phyloP scores from a whole-genome alignment of 2,113 vertebrate species.

The Rhinolophus sinicus region DNA sequence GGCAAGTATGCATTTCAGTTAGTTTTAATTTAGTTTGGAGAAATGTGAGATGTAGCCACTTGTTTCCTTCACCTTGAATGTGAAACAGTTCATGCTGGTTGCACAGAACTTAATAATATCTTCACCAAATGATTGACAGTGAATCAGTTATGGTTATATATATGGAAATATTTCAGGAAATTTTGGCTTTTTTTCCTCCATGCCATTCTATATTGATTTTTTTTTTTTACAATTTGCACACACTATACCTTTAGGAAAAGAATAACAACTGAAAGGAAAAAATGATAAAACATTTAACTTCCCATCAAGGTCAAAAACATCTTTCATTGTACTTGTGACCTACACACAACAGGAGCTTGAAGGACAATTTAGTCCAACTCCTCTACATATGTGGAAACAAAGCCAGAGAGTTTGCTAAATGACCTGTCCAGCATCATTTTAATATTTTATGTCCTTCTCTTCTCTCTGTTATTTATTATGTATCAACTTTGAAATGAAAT shows the following conservation, averaged over 20 bases:
- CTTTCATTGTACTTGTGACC: neutral
- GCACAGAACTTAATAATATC: neutral
- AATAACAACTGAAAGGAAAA: neutral
- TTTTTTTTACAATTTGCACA: neutral
- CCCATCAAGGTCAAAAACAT: constrained; percentile 45
- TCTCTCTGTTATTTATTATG: neutral
- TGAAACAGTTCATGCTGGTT: neutral
- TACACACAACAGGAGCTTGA: neutral
- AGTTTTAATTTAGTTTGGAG: constrained; percentile 37
- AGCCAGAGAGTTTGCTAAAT: neutral
- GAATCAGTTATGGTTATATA: neutral
- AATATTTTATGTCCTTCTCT: neutral
- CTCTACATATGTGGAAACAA: neutral
- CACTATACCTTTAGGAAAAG: constrained; percentile 12
- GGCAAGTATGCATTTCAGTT: neutral
- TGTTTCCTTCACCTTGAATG: constrained; percentile 53
- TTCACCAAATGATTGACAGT: constrained; percentile 15
- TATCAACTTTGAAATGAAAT: neutral
- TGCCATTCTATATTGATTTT: neutral
- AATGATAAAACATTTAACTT: constrained; percentile 7
- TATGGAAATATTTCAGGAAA: constrained; percentile 35
- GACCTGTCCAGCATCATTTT: neutral
- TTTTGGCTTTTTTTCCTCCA: neutral
- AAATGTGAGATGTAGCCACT: neutral
- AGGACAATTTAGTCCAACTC: neutral